Percentiles rank a stretch among this genome's conserved stretches.
These are phyloP conservation scores for Mythimna lalbum DNA, from an alignment of 2,888 invertebrate genomes.

Conservation along the genomic window DNA sequence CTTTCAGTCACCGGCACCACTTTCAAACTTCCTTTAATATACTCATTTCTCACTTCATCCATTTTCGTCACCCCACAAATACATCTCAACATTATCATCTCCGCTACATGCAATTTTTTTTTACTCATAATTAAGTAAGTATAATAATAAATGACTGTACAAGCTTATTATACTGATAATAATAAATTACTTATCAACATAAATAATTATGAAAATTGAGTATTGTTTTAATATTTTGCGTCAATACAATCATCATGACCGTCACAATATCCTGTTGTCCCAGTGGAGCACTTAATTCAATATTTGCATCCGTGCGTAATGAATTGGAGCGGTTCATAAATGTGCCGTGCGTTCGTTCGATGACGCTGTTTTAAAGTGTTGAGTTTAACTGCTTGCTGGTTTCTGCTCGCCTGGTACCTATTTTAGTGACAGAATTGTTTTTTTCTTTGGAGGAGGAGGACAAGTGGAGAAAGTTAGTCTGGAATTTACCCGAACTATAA, in stretches of 20 bases:
- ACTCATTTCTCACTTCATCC: too few species aligned
- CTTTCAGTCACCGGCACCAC: too few species aligned
- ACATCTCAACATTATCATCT: too few species aligned
- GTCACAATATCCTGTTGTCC: constrained; percentile 52
- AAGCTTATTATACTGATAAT: not conserved
- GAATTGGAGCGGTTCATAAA: constrained; percentile 48
- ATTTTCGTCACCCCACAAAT: too few species aligned
- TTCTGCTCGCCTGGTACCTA: constrained; percentile 2
- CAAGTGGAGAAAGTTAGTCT: too few species aligned
- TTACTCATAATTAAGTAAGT: not conserved
- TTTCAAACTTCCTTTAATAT: too few species aligned
- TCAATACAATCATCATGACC: constrained; percentile 44
- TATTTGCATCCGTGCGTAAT: constrained; percentile 53
- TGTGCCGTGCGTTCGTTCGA: constrained; percentile 36
- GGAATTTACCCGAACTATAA: too few species aligned
- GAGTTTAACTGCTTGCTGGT: constrained; percentile 21
- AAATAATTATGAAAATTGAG: constrained; percentile 10
- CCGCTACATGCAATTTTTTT: too few species aligned
- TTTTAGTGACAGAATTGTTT: too few species aligned
- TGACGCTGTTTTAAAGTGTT: constrained; percentile 36
- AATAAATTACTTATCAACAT: not conserved
- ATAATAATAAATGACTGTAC: not conserved
- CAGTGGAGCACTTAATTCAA: constrained; percentile 53
- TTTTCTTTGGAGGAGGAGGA: too few species aligned
- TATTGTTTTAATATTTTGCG: constrained; percentile 40